Evolutionary conservation across 1,140 invertebrate species (phyloP), one percentile per base, ranked within the genome.

Genomic region (Capitella teleta): DNA sequence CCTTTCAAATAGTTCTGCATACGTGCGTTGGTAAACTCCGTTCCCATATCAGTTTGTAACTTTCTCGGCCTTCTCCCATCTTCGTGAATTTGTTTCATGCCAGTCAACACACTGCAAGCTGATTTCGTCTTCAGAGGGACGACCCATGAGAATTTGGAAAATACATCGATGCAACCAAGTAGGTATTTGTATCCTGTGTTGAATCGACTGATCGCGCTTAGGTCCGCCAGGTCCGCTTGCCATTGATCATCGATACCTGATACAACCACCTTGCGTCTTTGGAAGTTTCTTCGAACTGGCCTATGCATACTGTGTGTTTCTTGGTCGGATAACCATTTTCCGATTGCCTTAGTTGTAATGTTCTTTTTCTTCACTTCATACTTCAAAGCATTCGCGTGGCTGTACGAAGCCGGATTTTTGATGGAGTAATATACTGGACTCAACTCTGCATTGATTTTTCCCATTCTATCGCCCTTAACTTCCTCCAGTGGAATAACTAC

Each of bases 61-160:
- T 37, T 40, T 23, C 16, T 37, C 12, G 51, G 51, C 37, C 3
- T 6, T n/a, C n/a, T n/a, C 40, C 56, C 56, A 44, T 50, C 37
- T 23, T 19, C 21, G 19, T 23, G 2, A 23, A 40, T 23, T 58
- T 51, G 51, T 40, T 16, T 28, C 50, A 67, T 57, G 16, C 54
- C 57, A 3, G 55, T 12, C 14, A 51, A 24, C 14, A 60, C 52
- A 57, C 50, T 54, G 50, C 48, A 32, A 18, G 55, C 66, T 44
- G 50, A 70, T 64, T 78, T 78, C 12, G 52, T 64, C 67, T 74
- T 74, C 25, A 77, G 16, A 5, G 71, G 65, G 23, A 64, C 34
- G n/a, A 63, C 64, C 65, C 64, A 77, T 19, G 68, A 66, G 58
- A 60, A 71, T 62, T 74, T 77, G 43, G 62, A 65, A 57, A 74